Evolutionary conservation across 2,888 invertebrate genomes (phyloP).

Genomic region (Hecatera dysodea): DNA sequence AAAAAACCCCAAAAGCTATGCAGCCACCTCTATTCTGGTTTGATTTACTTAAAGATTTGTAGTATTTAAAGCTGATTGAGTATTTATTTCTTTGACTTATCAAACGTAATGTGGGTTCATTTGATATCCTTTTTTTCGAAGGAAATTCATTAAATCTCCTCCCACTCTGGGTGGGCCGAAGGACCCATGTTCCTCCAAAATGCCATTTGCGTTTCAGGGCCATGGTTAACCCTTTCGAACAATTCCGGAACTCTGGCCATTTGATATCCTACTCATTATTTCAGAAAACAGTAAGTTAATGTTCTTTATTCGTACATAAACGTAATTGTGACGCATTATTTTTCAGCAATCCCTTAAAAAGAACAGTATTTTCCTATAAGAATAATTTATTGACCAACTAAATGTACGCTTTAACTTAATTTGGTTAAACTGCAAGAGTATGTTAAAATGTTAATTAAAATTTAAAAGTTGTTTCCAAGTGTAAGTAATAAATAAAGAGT

Average conservation of each 20-base stretch:
- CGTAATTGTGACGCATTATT: conserved; percentile 12
- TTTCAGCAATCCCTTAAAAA: conserved; percentile 8
- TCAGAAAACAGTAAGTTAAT: not conserved
- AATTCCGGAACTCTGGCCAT: no score
- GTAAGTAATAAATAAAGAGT: conserved; percentile 65
- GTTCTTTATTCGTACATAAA: not conserved
- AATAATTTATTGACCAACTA: conserved; percentile 52
- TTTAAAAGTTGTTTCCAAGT: conserved; percentile 63
- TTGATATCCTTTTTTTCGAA: not conserved
- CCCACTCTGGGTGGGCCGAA: no score
- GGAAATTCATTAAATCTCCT: no score
- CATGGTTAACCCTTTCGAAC: no score
- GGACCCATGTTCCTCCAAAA: no score
- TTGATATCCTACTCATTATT: no score
- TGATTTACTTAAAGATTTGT: not conserved
- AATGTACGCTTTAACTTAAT: conserved; percentile 53
- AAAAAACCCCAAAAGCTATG: not conserved
- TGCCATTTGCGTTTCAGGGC: no score
- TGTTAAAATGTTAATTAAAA: conserved; percentile 65
- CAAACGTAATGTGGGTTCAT: not conserved
- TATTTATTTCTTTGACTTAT: no score
- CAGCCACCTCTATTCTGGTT: not conserved
- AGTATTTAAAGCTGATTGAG: not conserved
- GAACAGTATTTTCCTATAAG: conserved; percentile 35
- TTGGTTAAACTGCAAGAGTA: conserved; percentile 55